These are phyloP conservation scores for Proteles cristata DNA, from an alignment of 2,113 vertebrate genomes.

Conservation along the genomic window DNA sequence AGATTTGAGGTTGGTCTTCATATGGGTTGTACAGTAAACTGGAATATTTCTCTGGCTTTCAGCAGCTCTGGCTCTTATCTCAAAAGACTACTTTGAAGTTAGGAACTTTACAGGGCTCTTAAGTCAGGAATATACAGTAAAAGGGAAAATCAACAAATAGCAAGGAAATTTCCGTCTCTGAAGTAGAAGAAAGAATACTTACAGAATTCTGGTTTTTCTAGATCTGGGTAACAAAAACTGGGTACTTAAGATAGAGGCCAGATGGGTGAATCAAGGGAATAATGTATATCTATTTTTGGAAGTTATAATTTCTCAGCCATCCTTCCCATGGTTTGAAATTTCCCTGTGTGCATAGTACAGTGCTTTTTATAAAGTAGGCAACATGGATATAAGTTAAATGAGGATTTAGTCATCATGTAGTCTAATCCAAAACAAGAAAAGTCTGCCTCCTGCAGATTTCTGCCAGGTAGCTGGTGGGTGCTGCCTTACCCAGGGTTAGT, in stretches of 20 bases:
- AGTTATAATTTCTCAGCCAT: not conserved
- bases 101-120: not conserved
- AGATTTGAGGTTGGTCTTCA: conserved; percentile 28
- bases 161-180: not conserved
- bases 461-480: not conserved
- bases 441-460: not conserved
- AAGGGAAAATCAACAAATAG: not conserved
- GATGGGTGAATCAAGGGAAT: not conserved
- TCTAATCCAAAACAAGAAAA: not conserved
- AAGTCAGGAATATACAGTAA: conserved; percentile 36
- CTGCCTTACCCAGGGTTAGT: not conserved
- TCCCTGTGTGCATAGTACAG: not conserved
- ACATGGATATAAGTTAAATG: not conserved
- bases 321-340: not conserved
- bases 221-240: not conserved
- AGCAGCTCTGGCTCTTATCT: not conserved
- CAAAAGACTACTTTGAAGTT: conserved; percentile 24
- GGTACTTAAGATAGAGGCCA: not conserved
- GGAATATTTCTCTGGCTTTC: conserved; percentile 25
- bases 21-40: not conserved
- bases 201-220: not conserved
- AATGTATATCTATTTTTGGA: not conserved
- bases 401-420: not conserved
- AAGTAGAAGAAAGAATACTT: not conserved
- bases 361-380: not conserved